These are phyloP conservation scores for Patiria pectinifera DNA, from an alignment of 53 echinoderm and acorn worm species.

Conservation along the genomic window DNA sequence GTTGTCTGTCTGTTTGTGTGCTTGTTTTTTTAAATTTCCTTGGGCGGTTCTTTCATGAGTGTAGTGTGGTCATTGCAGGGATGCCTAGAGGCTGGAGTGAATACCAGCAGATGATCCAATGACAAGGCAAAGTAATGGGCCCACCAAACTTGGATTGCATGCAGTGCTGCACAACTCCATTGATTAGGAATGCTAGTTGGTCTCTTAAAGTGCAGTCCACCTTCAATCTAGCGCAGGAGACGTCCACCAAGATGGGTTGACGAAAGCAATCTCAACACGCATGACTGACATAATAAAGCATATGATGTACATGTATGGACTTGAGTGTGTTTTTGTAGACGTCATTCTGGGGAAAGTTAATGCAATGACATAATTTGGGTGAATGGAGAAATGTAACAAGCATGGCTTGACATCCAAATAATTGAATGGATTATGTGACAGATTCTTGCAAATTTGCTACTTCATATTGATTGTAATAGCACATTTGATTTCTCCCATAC, in stretches of 20 bases:
- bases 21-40: neutral
- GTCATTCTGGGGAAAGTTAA: slow-evolving; percentile 1
- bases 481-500: no score
- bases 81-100: neutral
- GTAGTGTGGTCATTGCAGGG: neutral
- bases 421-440: no score
- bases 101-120: neutral
- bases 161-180: slow-evolving; percentile 30
- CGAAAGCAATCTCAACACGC: slow-evolving; percentile 18
- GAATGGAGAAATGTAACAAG: neutral
- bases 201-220: slow-evolving; percentile 41
- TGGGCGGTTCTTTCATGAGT: neutral
- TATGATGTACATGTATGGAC: neutral
- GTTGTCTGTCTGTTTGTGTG: neutral
- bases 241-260: neutral
- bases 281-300: slow-evolving; percentile 8
- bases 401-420: no score
- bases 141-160: slow-evolving; percentile 22
- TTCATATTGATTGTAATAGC: no score
- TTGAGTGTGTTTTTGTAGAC: neutral
- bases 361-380: neutral
- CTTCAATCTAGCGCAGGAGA: slow-evolving; percentile 4
- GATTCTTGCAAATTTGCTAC: no score
- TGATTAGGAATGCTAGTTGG: neutral
- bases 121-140: neutral